phyloP scores from a whole-genome alignment of 92 coral and sea anemone species.

The Actinostola sp. region DNA sequence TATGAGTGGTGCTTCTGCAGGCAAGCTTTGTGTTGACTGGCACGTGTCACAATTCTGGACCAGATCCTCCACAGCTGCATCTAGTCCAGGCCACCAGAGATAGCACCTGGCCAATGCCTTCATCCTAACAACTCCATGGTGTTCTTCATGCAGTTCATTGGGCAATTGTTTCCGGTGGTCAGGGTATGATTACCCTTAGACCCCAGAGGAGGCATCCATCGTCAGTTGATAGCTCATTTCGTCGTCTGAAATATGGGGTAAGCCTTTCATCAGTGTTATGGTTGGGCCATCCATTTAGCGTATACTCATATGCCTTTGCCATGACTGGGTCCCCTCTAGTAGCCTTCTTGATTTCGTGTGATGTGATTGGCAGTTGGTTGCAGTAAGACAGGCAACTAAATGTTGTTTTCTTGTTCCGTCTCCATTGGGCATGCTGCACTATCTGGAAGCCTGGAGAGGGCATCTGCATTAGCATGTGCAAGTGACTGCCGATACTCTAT shows the following conservation, averaged over 20 bases:
- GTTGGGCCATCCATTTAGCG: background rate
- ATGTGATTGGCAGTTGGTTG: conserved; percentile 52
- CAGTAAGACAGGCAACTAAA: background rate
- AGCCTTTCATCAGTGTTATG: background rate
- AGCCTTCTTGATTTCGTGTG: conserved; percentile 42
- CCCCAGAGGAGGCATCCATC: background rate
- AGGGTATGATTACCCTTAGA: background rate
- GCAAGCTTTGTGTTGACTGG: background rate
- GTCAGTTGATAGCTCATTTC: conserved; percentile 11
- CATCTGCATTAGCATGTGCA: background rate
- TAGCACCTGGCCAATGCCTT: conserved; percentile 18
- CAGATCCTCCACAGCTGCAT: conserved; percentile 5
- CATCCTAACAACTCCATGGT: conserved; percentile 33
- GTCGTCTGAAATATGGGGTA: background rate
- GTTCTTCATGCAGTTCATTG: conserved; percentile 8
- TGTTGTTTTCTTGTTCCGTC: background rate
- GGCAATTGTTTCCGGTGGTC: conserved; percentile 23
- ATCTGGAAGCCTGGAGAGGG: background rate
- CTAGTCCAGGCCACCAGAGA: conserved; percentile 49
- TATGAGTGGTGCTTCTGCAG: conserved; percentile 39
- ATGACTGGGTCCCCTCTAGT: conserved; percentile 59
- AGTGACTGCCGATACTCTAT: background rate
- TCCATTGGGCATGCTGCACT: background rate
- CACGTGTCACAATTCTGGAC: no score
- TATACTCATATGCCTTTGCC: background rate